These are phyloP conservation scores for Ctenomys sociabilis DNA, from an alignment of 2,113 vertebrate species.

Conservation along the genomic window DNA sequence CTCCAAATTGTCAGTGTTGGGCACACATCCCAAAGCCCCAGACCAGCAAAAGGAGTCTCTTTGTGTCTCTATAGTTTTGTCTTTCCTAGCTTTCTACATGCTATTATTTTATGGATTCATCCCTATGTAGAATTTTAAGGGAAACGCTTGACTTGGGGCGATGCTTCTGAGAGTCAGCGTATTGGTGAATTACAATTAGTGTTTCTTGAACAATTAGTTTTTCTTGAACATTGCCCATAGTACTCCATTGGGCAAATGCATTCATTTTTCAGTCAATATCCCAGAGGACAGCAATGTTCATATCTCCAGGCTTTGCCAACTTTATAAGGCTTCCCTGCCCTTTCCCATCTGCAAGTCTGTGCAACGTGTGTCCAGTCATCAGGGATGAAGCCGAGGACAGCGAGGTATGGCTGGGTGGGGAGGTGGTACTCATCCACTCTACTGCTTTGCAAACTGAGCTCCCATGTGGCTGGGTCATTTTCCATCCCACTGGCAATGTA, in stretches of 20 bases:
- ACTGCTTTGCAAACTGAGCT: background rate
- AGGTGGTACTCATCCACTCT: fast-evolving
- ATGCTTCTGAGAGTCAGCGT: background rate
- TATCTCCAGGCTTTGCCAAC: background rate
- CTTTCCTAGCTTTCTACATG: background rate
- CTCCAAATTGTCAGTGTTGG: background rate
- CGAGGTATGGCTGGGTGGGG: background rate
- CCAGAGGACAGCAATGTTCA: background rate
- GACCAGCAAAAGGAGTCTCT: too few relatives aligned
- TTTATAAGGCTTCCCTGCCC: background rate
- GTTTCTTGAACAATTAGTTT: background rate
- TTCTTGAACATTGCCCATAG: background rate
- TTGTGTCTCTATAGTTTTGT: background rate
- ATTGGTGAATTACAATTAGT: background rate
- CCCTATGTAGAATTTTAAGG: background rate
- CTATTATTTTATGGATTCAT: background rate
- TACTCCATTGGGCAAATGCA: background rate
- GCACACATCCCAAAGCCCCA: fast-evolving
- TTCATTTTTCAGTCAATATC: too few relatives aligned
- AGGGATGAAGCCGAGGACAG: background rate
- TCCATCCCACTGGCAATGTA: background rate
- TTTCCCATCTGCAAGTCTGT: background rate
- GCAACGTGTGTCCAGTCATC: background rate
- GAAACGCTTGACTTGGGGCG: background rate
- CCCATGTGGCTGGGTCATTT: background rate